Percentiles rank a stretch among this genome's conserved stretches.
phyloP scores from a whole-genome alignment of 1,140 invertebrate genomes.

The Macrobrachium nipponense region DNA sequence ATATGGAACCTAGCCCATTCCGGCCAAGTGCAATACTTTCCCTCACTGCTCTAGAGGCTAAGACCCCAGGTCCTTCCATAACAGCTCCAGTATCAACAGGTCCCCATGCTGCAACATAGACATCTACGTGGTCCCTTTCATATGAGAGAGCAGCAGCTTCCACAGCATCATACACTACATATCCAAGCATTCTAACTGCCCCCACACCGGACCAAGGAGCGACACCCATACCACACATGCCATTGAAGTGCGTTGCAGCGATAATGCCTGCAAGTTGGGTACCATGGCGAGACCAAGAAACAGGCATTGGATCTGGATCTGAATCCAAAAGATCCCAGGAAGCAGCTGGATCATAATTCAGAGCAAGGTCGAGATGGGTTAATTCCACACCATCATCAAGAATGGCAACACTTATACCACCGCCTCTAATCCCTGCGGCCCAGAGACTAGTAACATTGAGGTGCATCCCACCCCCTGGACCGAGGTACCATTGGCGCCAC shows the following conservation, averaged over 20 bases:
- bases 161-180: slow-evolving; percentile 35
- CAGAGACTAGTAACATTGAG: slow-evolving; percentile 85
- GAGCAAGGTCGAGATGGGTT: slow-evolving; percentile 81
- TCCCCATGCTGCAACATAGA: slow-evolving; percentile 53
- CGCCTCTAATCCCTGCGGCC: slow-evolving; percentile 82
- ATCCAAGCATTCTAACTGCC: slow-evolving; percentile 43
- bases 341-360: slow-evolving; percentile 76
- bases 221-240: slow-evolving; percentile 67
- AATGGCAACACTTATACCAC: slow-evolving; percentile 82
- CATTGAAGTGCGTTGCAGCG: slow-evolving; percentile 66
- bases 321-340: slow-evolving; percentile 47
- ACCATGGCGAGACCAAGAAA: slow-evolving; percentile 76
- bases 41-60: slow-evolving; percentile 30
- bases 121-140: slow-evolving; percentile 46
- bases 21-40: slow-evolving; percentile 77
- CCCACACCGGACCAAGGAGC: slow-evolving; percentile 63
- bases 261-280: slow-evolving; percentile 67
- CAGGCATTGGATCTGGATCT: slow-evolving; percentile 55
- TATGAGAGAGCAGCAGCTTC: slow-evolving; percentile 42
- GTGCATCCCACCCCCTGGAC: slow-evolving; percentile 70
- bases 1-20: slow-evolving; percentile 93
- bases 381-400: slow-evolving; percentile 89
- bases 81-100: slow-evolving; percentile 48
- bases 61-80: slow-evolving; percentile 41
- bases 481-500: slow-evolving; percentile 56